These are phyloP conservation scores for Diplazon laetatorius DNA, from an alignment of 2,888 invertebrate genomes.

Conservation along the genomic window DNA sequence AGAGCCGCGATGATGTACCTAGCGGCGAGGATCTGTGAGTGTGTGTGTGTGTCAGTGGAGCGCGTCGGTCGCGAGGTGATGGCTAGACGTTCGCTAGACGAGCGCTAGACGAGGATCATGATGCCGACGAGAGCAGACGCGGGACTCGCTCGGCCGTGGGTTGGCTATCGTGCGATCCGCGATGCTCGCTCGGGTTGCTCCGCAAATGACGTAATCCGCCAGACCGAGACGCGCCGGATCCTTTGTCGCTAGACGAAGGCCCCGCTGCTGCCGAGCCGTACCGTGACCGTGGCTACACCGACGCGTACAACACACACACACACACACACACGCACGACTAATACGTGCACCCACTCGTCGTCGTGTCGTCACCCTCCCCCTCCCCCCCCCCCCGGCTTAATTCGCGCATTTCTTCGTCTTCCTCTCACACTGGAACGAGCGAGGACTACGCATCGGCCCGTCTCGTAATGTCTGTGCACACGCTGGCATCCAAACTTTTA, in stretches of 20 bases:
- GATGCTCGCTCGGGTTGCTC: slow-evolving; percentile 35
- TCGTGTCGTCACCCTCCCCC: neutral
- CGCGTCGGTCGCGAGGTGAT: slow-evolving; percentile 67
- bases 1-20: neutral
- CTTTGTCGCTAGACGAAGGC: slow-evolving; percentile 69
- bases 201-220: slow-evolving; percentile 75
- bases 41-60: slow-evolving; percentile 59
- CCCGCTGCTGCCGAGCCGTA: slow-evolving; percentile 43
- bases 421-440: slow-evolving; percentile 42
- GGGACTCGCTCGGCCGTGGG: slow-evolving; percentile 18
- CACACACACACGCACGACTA: slow-evolving; percentile 6
- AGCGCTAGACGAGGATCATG: slow-evolving; percentile 78
- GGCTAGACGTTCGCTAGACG: too few species aligned
- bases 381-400: neutral
- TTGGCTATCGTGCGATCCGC: slow-evolving; percentile 55
- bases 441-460: slow-evolving; percentile 47
- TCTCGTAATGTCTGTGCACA: slow-evolving; percentile 35
- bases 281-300: too few species aligned
- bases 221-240: slow-evolving; percentile 53
- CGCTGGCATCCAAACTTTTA: slow-evolving; percentile 1
- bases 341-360: neutral
- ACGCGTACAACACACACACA: neutral
- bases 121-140: slow-evolving; percentile 53
- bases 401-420: slow-evolving; percentile 20
- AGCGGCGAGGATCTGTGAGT: slow-evolving; percentile 19